phyloP scores from a whole-genome alignment of 2,797 vertebrate genomes.

The Mormyrops attenuatus region DNA sequence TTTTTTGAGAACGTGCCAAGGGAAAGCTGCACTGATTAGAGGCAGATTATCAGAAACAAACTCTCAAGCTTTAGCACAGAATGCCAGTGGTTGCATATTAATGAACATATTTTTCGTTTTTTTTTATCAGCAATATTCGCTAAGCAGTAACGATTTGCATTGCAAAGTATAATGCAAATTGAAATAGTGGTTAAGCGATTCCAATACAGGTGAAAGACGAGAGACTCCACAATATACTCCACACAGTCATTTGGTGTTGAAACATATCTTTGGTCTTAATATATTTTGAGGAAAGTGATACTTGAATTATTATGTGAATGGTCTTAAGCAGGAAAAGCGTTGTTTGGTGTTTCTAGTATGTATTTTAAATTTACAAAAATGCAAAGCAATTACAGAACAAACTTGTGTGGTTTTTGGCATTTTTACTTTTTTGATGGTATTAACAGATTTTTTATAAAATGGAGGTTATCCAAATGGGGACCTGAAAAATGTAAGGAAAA shows the following conservation, averaged over 20 bases:
- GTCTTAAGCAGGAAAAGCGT: background rate
- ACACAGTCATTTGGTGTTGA: background rate
- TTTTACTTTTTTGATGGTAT: background rate
- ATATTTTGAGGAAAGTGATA: background rate
- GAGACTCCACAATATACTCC: background rate
- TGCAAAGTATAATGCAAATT: background rate
- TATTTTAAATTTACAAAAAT: background rate
- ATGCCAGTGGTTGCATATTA: background rate
- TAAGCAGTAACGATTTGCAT: background rate
- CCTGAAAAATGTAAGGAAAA: background rate
- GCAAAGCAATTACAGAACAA: background rate
- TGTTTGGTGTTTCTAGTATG: background rate
- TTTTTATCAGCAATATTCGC: background rate
- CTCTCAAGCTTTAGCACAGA: background rate
- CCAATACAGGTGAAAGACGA: background rate
- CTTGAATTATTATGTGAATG: background rate
- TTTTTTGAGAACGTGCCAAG: background rate
- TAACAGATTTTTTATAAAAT: background rate
- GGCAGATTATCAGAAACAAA: constrained; percentile 10
- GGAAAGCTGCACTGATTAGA: background rate
- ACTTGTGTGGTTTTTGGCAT: background rate
- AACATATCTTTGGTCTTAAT: background rate
- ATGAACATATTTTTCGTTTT: background rate
- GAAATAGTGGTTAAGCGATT: background rate
- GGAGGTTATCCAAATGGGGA: background rate